A percentile compares a stretch with the other conserved stretches of the same genome.
These are phyloP conservation scores for Eulimnadia texana DNA, from an alignment of 1,140 invertebrate species.

Conservation along the genomic window DNA sequence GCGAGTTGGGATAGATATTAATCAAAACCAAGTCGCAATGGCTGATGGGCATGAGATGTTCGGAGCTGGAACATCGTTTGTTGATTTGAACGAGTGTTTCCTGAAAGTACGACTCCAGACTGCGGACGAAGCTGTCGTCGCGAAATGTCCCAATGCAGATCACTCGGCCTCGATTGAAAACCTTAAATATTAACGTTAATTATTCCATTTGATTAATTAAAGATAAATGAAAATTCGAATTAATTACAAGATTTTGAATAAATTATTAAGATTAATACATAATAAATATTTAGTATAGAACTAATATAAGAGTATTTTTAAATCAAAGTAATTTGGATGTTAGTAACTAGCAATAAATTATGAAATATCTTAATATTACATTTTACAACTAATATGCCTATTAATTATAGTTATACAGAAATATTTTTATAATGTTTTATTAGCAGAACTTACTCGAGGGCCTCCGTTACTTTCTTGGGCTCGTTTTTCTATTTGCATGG, in stretches of 20 bases:
- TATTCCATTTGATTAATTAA: not conserved
- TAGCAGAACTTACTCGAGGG: not conserved
- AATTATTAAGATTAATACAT: not conserved
- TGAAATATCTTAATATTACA: not conserved
- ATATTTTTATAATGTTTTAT: too few relatives aligned
- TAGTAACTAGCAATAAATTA: too few relatives aligned
- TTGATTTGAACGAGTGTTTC: conserved; percentile 62
- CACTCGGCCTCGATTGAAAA: conserved; percentile 58
- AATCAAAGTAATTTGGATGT: too few relatives aligned
- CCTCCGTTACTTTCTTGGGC: not conserved
- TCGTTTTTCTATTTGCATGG: conserved; percentile 41
- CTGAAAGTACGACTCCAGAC: conserved; percentile 68
- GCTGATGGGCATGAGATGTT: conserved; percentile 53
- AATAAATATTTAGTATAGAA: too few relatives aligned
- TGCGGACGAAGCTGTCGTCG: conserved; percentile 65
- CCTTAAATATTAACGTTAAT: conserved; percentile 18
- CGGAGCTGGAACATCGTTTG: conserved; percentile 45
- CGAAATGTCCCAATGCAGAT: conserved; percentile 76
- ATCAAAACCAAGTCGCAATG: conserved; percentile 78
- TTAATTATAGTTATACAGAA: not conserved
- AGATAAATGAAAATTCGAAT: not conserved
- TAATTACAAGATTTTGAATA: not conserved
- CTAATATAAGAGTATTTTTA: too few relatives aligned
- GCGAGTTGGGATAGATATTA: conserved; percentile 66
- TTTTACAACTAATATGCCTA: not conserved